Conservation (phyloP, 1,140 invertebrate genomes). For the Aphidius ervi region DNA sequence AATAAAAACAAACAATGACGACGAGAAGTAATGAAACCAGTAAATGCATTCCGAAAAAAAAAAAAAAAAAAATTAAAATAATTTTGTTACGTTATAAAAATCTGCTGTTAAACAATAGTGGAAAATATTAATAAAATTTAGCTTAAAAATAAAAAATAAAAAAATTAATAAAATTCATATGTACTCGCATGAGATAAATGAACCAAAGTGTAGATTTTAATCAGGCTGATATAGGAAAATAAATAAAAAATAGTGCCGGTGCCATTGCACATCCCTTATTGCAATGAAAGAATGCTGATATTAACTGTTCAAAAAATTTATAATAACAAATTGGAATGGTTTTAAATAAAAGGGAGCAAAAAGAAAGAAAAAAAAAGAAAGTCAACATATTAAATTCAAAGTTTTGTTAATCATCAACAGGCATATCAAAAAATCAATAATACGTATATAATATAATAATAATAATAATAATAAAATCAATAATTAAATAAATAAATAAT, state of each 20-base stretch:
- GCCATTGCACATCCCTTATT: constrained; percentile 26
- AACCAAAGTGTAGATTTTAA: constrained; percentile 18
- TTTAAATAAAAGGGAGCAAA: neutral
- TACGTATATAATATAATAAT: too few species aligned
- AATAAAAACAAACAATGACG: constrained; percentile 17
- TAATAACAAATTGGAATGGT: neutral
- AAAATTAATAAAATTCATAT: constrained; percentile 5
- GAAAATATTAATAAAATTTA: constrained; percentile 9
- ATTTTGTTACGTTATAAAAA: constrained; percentile 25
- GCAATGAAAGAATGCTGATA: constrained; percentile 6
- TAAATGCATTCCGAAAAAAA: constrained; percentile 24
- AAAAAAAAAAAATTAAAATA: constrained; percentile 18
- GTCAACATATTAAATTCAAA: neutral
- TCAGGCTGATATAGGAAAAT: constrained; percentile 21
- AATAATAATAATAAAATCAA: too few species aligned
- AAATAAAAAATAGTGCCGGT: constrained; percentile 23
- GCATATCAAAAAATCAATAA: neutral
- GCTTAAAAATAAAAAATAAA: constrained; percentile 4
- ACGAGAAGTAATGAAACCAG: constrained; percentile 10
- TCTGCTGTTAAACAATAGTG: constrained; percentile 21
- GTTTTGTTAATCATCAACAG: constrained; percentile 1
- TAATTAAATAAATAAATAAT: too few species aligned
- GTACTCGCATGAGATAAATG: constrained; percentile 16
- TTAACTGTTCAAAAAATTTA: neutral
- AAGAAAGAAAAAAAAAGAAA: neutral